phyloP scores from a whole-genome alignment of 2,113 vertebrate genomes.

The Cochlearius cochlearius region DNA sequence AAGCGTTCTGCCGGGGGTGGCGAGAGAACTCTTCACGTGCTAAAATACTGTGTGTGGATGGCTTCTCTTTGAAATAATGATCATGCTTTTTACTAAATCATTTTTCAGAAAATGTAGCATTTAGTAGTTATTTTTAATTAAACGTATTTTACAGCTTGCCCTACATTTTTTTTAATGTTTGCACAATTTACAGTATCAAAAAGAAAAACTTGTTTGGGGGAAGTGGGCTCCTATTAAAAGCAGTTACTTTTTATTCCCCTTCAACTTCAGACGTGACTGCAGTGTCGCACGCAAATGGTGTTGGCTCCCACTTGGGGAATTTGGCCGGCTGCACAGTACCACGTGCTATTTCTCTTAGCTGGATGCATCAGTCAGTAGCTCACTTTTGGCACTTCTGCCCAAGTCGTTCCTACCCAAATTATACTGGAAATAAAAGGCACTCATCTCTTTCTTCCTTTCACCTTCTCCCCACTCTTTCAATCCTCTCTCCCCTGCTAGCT shows the following conservation, averaged over 20 bases:
- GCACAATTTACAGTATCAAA: not conserved
- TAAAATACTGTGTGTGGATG: not conserved
- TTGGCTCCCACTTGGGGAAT: not conserved
- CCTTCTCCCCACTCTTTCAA: not conserved
- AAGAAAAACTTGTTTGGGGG: not conserved
- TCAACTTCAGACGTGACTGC: not conserved
- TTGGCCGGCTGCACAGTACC: not conserved
- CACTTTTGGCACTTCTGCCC: not conserved
- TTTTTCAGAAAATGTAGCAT: not conserved
- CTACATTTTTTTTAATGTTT: not conserved
- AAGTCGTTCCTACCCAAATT: not conserved
- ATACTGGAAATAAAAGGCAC: not conserved
- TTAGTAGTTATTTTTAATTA: not conserved
- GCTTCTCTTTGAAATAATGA: not conserved
- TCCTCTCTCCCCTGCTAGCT: not conserved
- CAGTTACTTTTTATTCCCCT: not conserved
- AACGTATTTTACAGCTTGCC: not conserved
- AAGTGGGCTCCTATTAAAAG: not conserved
- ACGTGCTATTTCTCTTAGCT: not conserved
- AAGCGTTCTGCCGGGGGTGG: not conserved
- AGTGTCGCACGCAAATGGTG: not conserved
- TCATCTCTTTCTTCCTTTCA: not conserved
- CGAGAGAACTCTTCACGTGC: accelerated
- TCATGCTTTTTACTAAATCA: not conserved
- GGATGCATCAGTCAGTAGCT: not conserved